Base-by-base conservation (phyloP, 2,797 vertebrate genomes). In the Lacerta bilineata region DNA sequence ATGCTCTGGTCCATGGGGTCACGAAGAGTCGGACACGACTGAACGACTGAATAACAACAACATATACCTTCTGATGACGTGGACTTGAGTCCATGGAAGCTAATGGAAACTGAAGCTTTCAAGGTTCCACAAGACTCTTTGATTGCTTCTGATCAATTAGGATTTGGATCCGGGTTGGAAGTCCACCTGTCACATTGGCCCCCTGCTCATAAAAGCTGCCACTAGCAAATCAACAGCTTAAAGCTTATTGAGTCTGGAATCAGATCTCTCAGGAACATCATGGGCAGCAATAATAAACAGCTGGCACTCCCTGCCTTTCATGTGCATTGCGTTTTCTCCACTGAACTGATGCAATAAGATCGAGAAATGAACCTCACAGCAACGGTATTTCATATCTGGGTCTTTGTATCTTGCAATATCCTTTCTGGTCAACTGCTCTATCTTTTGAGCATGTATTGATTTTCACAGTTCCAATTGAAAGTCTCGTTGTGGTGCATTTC, bases 341-440 rank as follows among this genome's bases (percentile, higher is more conserved):
- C 78, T 81, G 82, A 93, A 86, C 92, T 93, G 91, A 94, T 93
- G 93, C 88, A 96, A 94, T 94, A 95, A 94, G 90, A 95, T 90
- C 72, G 88, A 93, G 93, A 94, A 94, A 95, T 93, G 91, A 95
- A 92, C 87, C 95, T 95, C 93, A 95, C 87, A 93, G 87, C 92
- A 96, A 95, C 90, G 87, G 84, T 94, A 95, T 95, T 96, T 96
- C 93, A 93, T 96, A 96, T 96, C 94, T 96, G 41, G 78, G 96
- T 86, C 94, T 95, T 96, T 94, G 92, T 95, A 96, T 96, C 95
- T 95, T 91, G 90, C 91, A 97, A 96, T 96, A 96, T 97, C 94
- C 95, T 96, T 96, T 97, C 94, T 97, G 95, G 95, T 96, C 95
- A 96, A 97, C 93, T 94, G 93, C 83, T 90, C 91, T 96, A 95